Evolutionary conservation across 1,140 invertebrate genomes (phyloP), one percentile per base, ranked within the genome.

Genomic region (Drosophila serrata): DNA sequence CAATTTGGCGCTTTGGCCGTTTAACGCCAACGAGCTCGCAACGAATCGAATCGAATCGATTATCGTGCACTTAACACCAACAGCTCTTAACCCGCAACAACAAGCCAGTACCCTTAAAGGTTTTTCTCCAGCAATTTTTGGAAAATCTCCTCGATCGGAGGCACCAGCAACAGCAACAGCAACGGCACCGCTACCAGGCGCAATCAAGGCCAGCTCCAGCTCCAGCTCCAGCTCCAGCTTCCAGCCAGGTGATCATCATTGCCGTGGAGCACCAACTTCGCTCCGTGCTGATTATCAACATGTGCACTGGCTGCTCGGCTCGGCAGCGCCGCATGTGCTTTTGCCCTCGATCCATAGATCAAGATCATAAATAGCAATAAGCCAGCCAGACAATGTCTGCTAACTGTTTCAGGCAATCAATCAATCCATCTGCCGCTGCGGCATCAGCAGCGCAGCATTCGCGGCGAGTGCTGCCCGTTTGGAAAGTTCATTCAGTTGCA

Each of bases 351-450:
- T 92, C 85, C 90, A 91, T 92, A 92, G 90, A 92, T 91, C 90
- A 92, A 91, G 90, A 92, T 92, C 90, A 92, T 92, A 91, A 92
- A 92, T 92, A 91, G 90, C 90, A 92, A 92, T 90, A 92, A 91
- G 85, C 86, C 76, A 53, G 77, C 85, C 80, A 91, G 87, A 91
- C 87, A 91, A 86, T 92, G 90, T 90, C 85, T 91, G 90, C 90
- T 92, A 92, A 92, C 90, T 92, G 90, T 92, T 92, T 91, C 85
- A 76, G 90, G 82, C 90, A 91, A 92, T 92, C 90, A 91, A 92
- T 92, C 90, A 92, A 92, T 92, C 82, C 86, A 92, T 90, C 85
- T 90, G 73, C 77, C 80, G 69, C 49, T 58, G 60, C 69, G 45
- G 53, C 75, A 29, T 15, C 46, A 6, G 24, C 46, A 11, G 46